These are phyloP conservation scores for Pandemis cinnamomeana DNA, from an alignment of 2,888 invertebrate genomes.

Conservation along the genomic window DNA sequence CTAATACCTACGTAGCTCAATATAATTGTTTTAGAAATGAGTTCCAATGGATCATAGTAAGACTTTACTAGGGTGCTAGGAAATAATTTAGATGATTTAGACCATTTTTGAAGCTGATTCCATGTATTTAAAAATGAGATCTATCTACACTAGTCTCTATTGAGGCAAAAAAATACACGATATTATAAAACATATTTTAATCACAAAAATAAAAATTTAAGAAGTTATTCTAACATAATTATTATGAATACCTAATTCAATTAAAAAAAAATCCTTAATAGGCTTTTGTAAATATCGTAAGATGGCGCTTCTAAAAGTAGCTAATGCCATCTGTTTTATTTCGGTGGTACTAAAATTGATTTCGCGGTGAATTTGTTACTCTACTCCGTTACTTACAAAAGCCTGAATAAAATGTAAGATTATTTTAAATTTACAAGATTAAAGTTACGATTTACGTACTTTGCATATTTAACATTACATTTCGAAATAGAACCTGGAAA, in stretches of 20 bases:
- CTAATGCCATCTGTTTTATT: conserved; percentile 5
- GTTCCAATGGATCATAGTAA: no score
- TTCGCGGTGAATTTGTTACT: neutral
- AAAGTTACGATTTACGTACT: neutral
- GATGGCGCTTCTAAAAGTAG: neutral
- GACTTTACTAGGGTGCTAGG: no score
- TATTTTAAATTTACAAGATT: neutral
- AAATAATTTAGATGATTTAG: no score
- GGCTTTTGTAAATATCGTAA: neutral
- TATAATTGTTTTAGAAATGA: no score
- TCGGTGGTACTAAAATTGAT: neutral
- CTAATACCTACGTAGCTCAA: no score
- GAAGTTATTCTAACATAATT: neutral
- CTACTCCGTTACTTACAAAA: neutral
- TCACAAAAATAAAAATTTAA: conserved; percentile 37
- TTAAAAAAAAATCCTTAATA: neutral
- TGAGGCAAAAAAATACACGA: conserved; percentile 4
- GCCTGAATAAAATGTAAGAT: neutral
- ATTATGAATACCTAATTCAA: neutral
- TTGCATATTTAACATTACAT: neutral
- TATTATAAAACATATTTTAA: conserved; percentile 33
- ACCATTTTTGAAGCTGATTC: no score
- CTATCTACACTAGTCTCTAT: no score
- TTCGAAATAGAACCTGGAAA: neutral
- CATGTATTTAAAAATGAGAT: no score